These are phyloP conservation scores for Amaurobius ferox DNA, from an alignment of 2,888 invertebrate genomes.

Conservation along the genomic window DNA sequence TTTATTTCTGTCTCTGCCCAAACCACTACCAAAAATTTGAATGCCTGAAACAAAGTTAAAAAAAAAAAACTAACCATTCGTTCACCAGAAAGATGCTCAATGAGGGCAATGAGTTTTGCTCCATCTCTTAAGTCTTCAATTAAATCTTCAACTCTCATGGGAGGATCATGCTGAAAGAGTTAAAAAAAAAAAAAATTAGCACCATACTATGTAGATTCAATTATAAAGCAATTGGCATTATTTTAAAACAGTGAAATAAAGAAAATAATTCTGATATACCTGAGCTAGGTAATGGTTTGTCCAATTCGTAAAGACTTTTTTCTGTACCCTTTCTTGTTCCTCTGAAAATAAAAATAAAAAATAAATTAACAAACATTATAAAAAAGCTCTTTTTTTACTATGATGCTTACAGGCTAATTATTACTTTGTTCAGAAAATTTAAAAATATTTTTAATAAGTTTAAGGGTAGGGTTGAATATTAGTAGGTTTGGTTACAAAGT, in stretches of 20 bases:
- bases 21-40: no score
- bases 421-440: no score
- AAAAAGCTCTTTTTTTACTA: no score
- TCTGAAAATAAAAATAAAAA: constrained; percentile 81
- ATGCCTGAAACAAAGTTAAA: no score
- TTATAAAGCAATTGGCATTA: background rate
- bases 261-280: constrained; percentile 87
- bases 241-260: no score
- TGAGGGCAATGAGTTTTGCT: constrained; percentile 91
- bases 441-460: no score
- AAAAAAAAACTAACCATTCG: constrained; percentile 83
- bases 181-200: background rate
- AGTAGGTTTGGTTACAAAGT: no score
- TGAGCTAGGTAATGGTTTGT: constrained; percentile 97
- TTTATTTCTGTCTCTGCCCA: no score
- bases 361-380: background rate
- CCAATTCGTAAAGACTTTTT: constrained; percentile 99
- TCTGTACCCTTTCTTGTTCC: constrained; percentile 99
- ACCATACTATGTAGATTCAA: background rate
- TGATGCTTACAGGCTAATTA: no score
- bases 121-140: constrained; percentile 98
- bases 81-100: constrained; percentile 96
- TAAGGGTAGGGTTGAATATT: no score
- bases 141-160: constrained; percentile 93
- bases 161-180: constrained; percentile 91